Evolutionary conservation across 1,140 invertebrate species (phyloP), one percentile per base, ranked within the genome.

Genomic region (Teleopsis dalmanni): DNA sequence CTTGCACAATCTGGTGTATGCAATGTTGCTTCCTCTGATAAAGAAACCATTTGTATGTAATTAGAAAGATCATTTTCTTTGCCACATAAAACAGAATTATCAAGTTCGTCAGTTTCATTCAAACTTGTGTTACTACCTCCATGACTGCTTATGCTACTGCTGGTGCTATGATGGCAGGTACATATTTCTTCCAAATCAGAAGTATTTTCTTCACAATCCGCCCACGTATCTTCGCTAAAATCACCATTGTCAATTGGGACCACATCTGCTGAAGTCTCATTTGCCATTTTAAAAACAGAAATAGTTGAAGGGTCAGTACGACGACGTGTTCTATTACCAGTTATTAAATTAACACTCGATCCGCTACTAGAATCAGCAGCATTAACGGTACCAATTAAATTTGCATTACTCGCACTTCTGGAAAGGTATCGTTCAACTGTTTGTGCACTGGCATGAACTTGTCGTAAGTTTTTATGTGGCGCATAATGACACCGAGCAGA

Each of bases 141-240:
- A 40, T 54, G 59, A 43, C 58, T 64, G 21, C 38, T 57, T 5
- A 34, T 31, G 16, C 48, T 50, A 22, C 52, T 36, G 35, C 50
- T 31, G 1, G 58, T 55, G 35, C 58, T 56, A 31, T 65, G 65
- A 50, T 60, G 60, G 36, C 68, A 71, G 10, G 68, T 71, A 31
- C 68, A 71, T 23, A 71, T 57, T 42, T 71, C 68, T 48, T 71
- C 68, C 23, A 59, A 6, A 44, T 71, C 68, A 0, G 65, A 71
- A 26, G 59, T 66, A 49, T 64, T 66, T 26, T 67, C 63, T 26
- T 70, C 68, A 46, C 67, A 69, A 50, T 70, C 67, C n/a, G 46
- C 62, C 67, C 67, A 71, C 1, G 67, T 54, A 33, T 34, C 37
- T 29, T 65, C 63, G n/a, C n/a, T n/a, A n/a, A n/a, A n/a, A 2